These are phyloP conservation scores for Calephelis virginiensis DNA, from an alignment of 1,140 invertebrate species.

Conservation along the genomic window DNA sequence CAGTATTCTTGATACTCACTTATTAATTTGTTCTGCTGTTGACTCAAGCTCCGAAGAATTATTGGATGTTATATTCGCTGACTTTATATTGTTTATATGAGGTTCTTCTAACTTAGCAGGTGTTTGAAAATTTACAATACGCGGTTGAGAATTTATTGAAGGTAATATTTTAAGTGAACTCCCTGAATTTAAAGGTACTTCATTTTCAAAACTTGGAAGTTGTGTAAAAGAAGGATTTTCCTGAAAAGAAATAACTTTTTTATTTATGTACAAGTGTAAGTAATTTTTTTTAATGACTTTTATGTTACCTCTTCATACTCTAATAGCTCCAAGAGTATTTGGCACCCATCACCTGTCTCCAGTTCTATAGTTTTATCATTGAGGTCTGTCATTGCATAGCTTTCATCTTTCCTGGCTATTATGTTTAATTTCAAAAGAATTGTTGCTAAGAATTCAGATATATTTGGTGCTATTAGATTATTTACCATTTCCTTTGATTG, in stretches of 20 bases:
- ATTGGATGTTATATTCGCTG: background rate
- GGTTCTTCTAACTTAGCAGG: background rate
- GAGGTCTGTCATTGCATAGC: conserved; percentile 25
- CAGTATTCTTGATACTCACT: background rate
- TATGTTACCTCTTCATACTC: conserved; percentile 42
- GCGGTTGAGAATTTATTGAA: background rate
- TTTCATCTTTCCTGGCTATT: conserved; percentile 31
- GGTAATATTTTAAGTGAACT: background rate
- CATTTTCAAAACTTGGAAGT: no score
- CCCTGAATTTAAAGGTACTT: background rate
- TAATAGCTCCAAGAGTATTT: conserved; percentile 41
- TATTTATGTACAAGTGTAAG: no score
- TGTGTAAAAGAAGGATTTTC: no score
- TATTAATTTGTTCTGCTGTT: background rate
- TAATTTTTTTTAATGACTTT: background rate
- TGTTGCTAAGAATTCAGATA: conserved; percentile 41
- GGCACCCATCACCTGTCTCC: conserved; percentile 40
- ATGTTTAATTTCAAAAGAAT: conserved; percentile 47
- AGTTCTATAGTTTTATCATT: conserved; percentile 40
- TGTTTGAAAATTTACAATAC: background rate
- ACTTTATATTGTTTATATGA: background rate
- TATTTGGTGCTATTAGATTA: conserved; percentile 24
- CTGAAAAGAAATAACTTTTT: no score
- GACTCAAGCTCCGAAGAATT: background rate
- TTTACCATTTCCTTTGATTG: background rate